A percentile compares a stretch with the other conserved stretches of the same genome.
Conservation (phyloP, 2,888 invertebrate species). For the Synergus gifuensis region DNA sequence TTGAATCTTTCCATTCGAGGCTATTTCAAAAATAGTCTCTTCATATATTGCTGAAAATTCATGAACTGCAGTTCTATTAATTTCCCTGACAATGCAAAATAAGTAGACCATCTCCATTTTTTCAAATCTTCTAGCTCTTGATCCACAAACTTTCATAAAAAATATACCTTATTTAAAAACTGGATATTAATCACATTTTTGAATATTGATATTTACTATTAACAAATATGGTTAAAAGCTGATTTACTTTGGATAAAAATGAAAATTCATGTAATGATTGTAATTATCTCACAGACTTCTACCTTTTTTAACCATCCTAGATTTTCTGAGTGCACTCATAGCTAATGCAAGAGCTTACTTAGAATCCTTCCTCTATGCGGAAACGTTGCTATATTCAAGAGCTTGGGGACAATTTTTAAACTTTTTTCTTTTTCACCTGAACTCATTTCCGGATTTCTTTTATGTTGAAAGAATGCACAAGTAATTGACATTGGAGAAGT, state of each 20-base stretch:
- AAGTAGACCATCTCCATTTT: conserved; percentile 10
- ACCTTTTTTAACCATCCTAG: not conserved
- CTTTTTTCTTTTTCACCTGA: not conserved
- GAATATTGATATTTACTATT: not conserved
- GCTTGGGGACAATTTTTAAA: conserved; percentile 8
- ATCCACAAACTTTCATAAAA: not conserved
- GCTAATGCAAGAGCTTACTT: conserved; percentile 12
- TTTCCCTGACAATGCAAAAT: conserved; percentile 14
- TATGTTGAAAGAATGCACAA: not conserved
- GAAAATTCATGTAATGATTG: no score
- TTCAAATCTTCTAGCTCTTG: not conserved
- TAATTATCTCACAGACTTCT: not conserved
- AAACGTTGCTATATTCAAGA: conserved; percentile 20
- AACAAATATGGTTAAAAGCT: no score
- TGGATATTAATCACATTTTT: not conserved
- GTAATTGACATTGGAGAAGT: not conserved
- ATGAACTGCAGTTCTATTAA: not conserved
- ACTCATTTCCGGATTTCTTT: conserved; percentile 9
- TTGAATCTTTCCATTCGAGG: conserved; percentile 6
- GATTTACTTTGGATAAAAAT: no score
- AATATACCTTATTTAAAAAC: not conserved
- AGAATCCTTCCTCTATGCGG: conserved; percentile 16
- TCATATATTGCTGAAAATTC: not conserved
- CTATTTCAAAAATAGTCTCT: conserved; percentile 30
- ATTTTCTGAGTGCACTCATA: not conserved